Percentiles rank a stretch among this genome's conserved stretches.
Evolutionary conservation across 2,113 vertebrate species (phyloP).

Genomic region (Phycodurus eques): DNA sequence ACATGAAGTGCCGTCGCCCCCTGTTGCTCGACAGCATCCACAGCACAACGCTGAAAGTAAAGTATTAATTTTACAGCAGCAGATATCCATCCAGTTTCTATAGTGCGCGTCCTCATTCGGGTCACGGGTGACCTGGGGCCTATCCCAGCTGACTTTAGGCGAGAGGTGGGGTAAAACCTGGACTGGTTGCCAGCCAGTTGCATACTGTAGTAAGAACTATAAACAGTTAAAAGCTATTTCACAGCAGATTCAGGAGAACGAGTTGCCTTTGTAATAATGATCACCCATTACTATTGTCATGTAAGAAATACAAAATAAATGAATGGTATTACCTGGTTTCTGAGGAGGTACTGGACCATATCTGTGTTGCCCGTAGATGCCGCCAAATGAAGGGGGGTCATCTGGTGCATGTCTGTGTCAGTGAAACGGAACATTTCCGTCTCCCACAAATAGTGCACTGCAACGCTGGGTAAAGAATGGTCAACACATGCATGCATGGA

Average conservation of each 20-base stretch:
- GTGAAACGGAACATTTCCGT: slow-evolving; percentile 73
- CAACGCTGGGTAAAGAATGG: slow-evolving; percentile 55
- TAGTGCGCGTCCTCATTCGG: no score
- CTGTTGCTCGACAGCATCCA: slow-evolving; percentile 70
- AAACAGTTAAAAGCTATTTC: no score
- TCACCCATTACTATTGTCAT: neutral
- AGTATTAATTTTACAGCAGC: neutral
- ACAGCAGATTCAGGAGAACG: no score
- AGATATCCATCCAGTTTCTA: no score
- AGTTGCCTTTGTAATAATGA: no score
- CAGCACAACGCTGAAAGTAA: slow-evolving; percentile 68
- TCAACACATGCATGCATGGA: neutral
- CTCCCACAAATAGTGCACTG: slow-evolving; percentile 76
- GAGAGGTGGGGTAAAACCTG: no score
- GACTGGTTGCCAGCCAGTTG: no score
- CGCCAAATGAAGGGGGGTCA: slow-evolving; percentile 76
- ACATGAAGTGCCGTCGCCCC: slow-evolving; percentile 75
- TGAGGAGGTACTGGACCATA: slow-evolving; percentile 72
- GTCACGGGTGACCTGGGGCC: no score
- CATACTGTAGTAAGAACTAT: no score
- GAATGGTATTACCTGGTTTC: slow-evolving; percentile 57
- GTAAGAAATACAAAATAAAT: neutral
- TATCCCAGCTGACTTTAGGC: no score
- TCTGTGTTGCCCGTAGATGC: slow-evolving; percentile 75
- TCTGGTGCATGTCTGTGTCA: slow-evolving; percentile 71